Conservation (phyloP, 2,888 invertebrate genomes). For the Cryptosula pallasiana region DNA sequence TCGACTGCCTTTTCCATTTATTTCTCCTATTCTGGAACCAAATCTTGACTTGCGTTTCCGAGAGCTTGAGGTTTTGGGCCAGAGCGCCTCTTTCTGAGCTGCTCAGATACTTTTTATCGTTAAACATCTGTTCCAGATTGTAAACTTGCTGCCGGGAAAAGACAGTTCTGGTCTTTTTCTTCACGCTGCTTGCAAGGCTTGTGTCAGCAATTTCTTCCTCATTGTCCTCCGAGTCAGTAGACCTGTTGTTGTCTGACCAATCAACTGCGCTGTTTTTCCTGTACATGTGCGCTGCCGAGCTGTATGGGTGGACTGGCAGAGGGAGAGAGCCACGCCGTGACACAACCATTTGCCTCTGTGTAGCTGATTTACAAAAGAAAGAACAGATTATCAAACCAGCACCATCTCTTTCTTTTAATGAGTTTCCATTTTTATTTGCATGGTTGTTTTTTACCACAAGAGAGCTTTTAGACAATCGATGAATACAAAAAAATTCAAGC, state of each 20-base stretch:
- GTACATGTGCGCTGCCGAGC: too few relatives aligned
- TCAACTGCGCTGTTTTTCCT: too few relatives aligned
- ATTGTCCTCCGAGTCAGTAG: not conserved
- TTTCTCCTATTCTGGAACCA: conserved; percentile 55
- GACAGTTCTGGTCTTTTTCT: conserved; percentile 54
- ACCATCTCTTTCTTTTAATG: too few relatives aligned
- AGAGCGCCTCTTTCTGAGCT: conserved; percentile 52
- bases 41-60: conserved; percentile 55
- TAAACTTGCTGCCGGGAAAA: conserved; percentile 54
- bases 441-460: too few relatives aligned
- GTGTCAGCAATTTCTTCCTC: not conserved
- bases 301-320: too few relatives aligned
- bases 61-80: conserved; percentile 50
- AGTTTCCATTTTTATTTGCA: too few relatives aligned
- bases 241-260: not conserved
- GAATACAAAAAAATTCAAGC: too few relatives aligned
- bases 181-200: conserved; percentile 31
- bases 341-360: too few relatives aligned
- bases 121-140: conserved; percentile 53
- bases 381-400: too few relatives aligned
- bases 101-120: conserved; percentile 53
- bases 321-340: too few relatives aligned
- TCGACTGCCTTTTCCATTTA: conserved; percentile 54
- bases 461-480: too few relatives aligned
- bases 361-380: too few relatives aligned